Conservation (phyloP, 2,113 vertebrate species). For the Scalopus aquaticus region DNA sequence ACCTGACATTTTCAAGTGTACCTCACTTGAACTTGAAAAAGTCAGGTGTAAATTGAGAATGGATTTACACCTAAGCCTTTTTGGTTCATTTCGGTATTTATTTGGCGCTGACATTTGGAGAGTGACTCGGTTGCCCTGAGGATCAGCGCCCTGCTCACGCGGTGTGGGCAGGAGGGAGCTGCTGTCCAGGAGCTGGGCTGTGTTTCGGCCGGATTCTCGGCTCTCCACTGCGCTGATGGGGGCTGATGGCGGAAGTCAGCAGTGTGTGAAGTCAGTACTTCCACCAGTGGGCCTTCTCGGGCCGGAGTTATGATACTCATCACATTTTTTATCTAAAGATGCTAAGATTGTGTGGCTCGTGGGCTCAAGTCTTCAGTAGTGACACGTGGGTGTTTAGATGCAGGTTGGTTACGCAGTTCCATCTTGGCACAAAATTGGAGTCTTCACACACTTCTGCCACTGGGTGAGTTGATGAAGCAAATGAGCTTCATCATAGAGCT, state of each 20-base stretch:
- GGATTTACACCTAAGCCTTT: constrained; percentile 62
- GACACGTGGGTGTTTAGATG: background rate
- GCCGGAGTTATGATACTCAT: background rate
- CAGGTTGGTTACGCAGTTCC: background rate
- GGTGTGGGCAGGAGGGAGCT: accelerated
- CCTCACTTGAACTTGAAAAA: constrained; percentile 56
- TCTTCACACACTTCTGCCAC: background rate
- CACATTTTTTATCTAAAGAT: background rate
- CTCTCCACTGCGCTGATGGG: background rate
- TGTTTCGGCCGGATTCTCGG: background rate
- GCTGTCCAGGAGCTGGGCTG: background rate
- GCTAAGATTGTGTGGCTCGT: background rate
- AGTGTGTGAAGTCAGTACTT: background rate
- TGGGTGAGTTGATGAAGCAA: background rate
- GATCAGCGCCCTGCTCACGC: background rate
- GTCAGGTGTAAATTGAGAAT: constrained; percentile 67
- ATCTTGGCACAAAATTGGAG: background rate
- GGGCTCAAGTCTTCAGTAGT: background rate
- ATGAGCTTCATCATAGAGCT: background rate
- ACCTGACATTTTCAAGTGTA: constrained; percentile 65
- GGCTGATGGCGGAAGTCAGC: background rate
- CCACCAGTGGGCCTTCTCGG: background rate
- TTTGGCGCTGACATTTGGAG: constrained; percentile 70
- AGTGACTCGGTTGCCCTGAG: constrained; percentile 44
- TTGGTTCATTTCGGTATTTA: constrained; percentile 52